Evolutionary conservation across 2,888 invertebrate species (phyloP).

Genomic region (Caenorhabditis plicata): DNA sequence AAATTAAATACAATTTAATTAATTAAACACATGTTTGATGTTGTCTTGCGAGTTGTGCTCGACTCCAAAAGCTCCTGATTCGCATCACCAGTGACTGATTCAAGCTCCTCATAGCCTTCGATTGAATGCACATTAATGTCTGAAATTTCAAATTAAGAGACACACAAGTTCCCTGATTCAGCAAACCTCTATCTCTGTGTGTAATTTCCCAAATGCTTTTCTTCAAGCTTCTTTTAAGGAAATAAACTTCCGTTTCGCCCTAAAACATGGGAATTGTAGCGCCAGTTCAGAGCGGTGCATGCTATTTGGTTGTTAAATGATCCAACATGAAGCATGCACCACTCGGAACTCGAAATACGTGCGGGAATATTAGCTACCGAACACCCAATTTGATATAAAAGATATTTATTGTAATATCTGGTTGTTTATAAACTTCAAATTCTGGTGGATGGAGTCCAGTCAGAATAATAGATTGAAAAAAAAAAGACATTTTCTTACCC

Average conservation of each 20-base stretch:
- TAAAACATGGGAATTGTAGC: too few relatives aligned
- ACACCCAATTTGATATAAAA: too few relatives aligned
- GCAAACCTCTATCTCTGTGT: conserved; percentile 42
- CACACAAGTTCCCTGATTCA: not conserved
- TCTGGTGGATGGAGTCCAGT: too few relatives aligned
- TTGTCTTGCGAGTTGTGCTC: conserved; percentile 5
- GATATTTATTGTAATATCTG: too few relatives aligned
- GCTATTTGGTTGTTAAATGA: too few relatives aligned
- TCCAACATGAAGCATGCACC: too few relatives aligned
- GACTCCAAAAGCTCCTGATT: conserved; percentile 4
- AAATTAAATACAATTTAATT: not conserved
- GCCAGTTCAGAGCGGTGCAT: too few relatives aligned
- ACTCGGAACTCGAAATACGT: too few relatives aligned
- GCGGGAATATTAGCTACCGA: too few relatives aligned
- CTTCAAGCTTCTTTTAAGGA: conserved; percentile 49
- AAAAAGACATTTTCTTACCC: too few relatives aligned
- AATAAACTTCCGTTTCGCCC: conserved; percentile 56
- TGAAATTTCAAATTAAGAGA: conserved; percentile 15
- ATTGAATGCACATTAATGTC: conserved; percentile 57
- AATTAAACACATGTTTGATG: not conserved
- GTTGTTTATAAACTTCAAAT: too few relatives aligned
- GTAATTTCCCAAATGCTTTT: conserved; percentile 63
- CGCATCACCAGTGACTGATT: conserved; percentile 12
- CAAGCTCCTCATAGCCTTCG: conserved; percentile 58
- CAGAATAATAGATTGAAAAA: too few relatives aligned